Conservation (phyloP, 2,797 vertebrate species). For the Eulemur coronatus region DNA sequence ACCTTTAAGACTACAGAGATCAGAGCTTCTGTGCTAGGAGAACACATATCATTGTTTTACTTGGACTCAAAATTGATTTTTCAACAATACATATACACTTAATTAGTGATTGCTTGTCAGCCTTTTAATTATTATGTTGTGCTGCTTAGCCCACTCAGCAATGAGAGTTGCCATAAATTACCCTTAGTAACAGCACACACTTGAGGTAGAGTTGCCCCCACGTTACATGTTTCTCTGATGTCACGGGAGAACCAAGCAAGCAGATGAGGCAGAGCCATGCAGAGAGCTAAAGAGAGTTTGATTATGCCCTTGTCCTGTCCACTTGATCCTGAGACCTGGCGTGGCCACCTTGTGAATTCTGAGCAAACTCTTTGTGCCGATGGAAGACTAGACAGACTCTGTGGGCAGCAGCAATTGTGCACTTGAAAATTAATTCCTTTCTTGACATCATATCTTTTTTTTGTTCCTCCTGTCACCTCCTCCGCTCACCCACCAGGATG, state of each 20-base stretch:
- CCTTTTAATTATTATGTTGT: conserved; percentile 1
- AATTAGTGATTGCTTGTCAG: conserved; percentile 28
- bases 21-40: neutral
- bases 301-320: neutral
- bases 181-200: neutral
- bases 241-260: neutral
- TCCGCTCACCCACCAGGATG: neutral
- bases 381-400: neutral
- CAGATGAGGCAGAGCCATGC: neutral
- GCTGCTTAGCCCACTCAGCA: neutral
- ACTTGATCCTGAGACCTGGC: neutral
- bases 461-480: neutral
- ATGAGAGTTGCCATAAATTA: neutral
- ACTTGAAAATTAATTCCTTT: neutral
- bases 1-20: neutral
- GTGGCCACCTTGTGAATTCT: neutral
- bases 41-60: neutral
- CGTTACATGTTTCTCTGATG: neutral
- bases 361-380: neutral
- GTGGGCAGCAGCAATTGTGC: neutral
- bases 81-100: neutral
- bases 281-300: neutral
- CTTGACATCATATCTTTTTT: neutral
- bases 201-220: neutral
- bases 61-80: neutral